phyloP scores from a whole-genome alignment of 2,797 vertebrate species.

The Syngnathus acus region DNA sequence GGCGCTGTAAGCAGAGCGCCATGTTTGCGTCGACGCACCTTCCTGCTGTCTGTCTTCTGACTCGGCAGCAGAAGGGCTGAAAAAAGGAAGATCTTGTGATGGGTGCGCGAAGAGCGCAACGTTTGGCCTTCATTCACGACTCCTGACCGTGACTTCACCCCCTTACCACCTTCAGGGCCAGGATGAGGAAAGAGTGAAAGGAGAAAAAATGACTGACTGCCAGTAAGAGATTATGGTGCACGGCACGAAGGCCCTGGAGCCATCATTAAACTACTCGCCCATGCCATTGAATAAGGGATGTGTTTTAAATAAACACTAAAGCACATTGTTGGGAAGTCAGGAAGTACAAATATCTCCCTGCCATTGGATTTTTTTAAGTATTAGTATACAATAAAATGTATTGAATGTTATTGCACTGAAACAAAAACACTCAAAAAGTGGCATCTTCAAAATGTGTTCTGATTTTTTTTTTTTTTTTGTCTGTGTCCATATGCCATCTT shows the following conservation, averaged over 20 bases:
- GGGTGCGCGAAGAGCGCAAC: slow-evolving; percentile 40
- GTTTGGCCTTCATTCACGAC: slow-evolving; percentile 28
- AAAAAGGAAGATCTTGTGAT: slow-evolving; percentile 45
- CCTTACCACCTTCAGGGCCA: slow-evolving; percentile 32
- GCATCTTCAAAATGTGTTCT: not conserved
- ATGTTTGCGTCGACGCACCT: slow-evolving; percentile 30
- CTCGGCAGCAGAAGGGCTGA: slow-evolving; percentile 34
- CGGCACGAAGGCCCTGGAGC: slow-evolving; percentile 36
- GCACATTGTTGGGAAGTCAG: not conserved
- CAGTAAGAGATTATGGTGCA: slow-evolving; percentile 49
- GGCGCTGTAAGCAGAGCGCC: slow-evolving; percentile 18
- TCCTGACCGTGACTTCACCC: slow-evolving; percentile 69
- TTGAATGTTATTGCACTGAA: not conserved
- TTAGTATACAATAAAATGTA: not conserved
- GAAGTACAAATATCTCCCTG: too few relatives aligned
- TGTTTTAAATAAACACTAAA: slow-evolving; percentile 50
- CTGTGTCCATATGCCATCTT: not conserved
- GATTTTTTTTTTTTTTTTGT: not conserved
- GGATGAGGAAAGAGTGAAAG: slow-evolving; percentile 35
- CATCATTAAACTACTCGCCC: slow-evolving; percentile 67
- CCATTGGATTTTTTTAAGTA: not conserved
- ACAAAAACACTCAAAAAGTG: not conserved
- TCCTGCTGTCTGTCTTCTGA: slow-evolving; percentile 53
- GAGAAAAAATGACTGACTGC: slow-evolving; percentile 41
- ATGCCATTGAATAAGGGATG: slow-evolving; percentile 46